A percentile compares a stretch with the other conserved stretches of the same genome.
phyloP scores from a whole-genome alignment of 2,797 vertebrate species.

The Rachycentron canadum region DNA sequence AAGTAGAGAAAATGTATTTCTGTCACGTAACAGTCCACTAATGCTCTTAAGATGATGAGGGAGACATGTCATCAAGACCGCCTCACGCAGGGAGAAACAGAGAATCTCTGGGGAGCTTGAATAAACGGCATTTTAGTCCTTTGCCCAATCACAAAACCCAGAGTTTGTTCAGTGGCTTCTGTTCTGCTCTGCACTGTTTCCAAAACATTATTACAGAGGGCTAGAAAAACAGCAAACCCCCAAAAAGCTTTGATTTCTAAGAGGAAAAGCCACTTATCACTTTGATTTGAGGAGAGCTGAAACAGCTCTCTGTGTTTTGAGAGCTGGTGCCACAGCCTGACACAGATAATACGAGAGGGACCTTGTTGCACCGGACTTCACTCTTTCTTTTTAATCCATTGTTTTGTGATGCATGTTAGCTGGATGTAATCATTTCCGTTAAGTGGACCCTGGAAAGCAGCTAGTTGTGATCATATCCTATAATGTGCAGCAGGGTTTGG shows the following conservation, averaged over 20 bases:
- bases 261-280: constrained; percentile 64
- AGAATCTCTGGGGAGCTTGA: constrained; percentile 34
- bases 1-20: constrained; percentile 25
- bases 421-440: constrained; percentile 90
- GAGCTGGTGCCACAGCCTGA: constrained; percentile 37
- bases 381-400: constrained; percentile 83
- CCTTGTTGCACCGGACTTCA: constrained; percentile 82
- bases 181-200: constrained; percentile 53
- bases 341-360: constrained; percentile 23
- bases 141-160: constrained; percentile 44
- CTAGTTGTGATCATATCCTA: constrained; percentile 82
- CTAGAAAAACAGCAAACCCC: constrained; percentile 34
- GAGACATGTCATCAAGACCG: constrained; percentile 32
- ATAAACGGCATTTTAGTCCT: constrained; percentile 48
- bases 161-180: constrained; percentile 66
- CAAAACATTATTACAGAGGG: constrained; percentile 59
- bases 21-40: constrained; percentile 25
- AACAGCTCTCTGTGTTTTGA: constrained; percentile 40
- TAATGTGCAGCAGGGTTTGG: constrained; percentile 78
- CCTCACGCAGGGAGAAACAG: constrained; percentile 41
- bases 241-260: constrained; percentile 29
- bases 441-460: constrained; percentile 81
- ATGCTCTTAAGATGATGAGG: constrained; percentile 27
- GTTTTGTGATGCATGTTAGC: constrained; percentile 86
- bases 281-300: constrained; percentile 41